phyloP scores from a whole-genome alignment of 2,113 vertebrate species.

The Psilopogon haemacephalus region DNA sequence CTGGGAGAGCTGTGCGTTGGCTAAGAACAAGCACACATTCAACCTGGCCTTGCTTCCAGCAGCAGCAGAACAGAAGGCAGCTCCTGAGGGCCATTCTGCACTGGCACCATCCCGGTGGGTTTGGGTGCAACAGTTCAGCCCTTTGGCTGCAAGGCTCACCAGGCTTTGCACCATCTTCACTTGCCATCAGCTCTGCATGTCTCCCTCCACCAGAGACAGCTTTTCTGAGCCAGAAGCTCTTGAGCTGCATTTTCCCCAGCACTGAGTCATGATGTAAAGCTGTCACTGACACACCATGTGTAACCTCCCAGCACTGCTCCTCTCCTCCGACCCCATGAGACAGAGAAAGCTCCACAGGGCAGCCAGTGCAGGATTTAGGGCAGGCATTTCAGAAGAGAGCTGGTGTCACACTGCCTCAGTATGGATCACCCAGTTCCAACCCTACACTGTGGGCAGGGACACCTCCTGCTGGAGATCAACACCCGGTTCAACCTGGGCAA shows the following conservation, averaged over 20 bases:
- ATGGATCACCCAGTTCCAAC: too few relatives aligned
- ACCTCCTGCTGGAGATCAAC: too few relatives aligned
- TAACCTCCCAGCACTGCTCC: background rate
- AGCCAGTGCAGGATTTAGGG: background rate
- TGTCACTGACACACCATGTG: fast-evolving
- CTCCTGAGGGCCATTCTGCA: background rate
- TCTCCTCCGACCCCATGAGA: fast-evolving
- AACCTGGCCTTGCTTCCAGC: fast-evolving
- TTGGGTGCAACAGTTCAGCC: background rate
- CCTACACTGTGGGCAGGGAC: too few relatives aligned
- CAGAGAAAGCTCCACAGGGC: background rate
- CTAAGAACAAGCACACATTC: background rate
- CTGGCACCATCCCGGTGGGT: background rate
- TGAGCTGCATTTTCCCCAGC: background rate
- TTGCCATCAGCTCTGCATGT: background rate
- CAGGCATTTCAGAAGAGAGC: background rate
- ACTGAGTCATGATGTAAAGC: background rate
- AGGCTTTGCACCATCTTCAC: background rate
- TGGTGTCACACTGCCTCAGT: background rate
- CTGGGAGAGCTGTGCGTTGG: background rate
- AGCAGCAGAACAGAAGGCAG: background rate
- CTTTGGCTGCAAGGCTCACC: background rate
- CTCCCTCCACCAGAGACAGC: background rate
- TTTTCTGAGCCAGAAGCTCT: background rate
- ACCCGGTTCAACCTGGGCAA: too few relatives aligned